Percentiles rank a stretch among this genome's conserved stretches.
These are phyloP conservation scores for Lottia scabra DNA, from an alignment of 2,888 invertebrate genomes.

Conservation along the genomic window DNA sequence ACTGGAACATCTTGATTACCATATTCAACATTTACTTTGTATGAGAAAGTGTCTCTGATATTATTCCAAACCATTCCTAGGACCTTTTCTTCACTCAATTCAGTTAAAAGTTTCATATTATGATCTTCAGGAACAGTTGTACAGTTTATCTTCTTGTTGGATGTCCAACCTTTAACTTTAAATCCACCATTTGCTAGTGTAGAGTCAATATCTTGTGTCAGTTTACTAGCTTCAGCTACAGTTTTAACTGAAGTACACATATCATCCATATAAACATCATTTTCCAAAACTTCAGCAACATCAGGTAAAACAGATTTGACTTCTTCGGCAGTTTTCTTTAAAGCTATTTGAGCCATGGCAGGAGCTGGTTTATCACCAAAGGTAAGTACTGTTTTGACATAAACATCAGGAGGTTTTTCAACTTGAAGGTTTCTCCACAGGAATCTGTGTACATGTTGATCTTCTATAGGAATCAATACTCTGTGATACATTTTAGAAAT, in stretches of 20 bases:
- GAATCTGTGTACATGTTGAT: slow-evolving; percentile 16
- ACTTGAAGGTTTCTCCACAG: slow-evolving; percentile 15
- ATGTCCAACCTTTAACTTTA: neutral
- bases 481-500: slow-evolving; percentile 22
- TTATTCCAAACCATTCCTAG: neutral
- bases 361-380: slow-evolving; percentile 19
- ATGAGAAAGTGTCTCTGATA: neutral
- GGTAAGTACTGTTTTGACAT: slow-evolving; percentile 8
- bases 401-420: slow-evolving; percentile 14
- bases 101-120: neutral
- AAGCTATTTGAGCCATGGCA: slow-evolving; percentile 14
- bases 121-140: neutral
- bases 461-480: slow-evolving; percentile 1
- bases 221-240: neutral
- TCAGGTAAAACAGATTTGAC: too few species aligned
- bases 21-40: neutral
- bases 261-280: neutral
- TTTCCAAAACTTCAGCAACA: neutral
- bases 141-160: neutral
- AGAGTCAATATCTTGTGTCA: neutral
- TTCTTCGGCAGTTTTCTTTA: neutral
- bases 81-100: neutral
- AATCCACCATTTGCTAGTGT: neutral
- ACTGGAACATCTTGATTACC: neutral
- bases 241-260: neutral